Evolutionary conservation across 2,888 invertebrate genomes (phyloP), one percentile per base, ranked within the genome.

Genomic region (Rosalia funebris): DNA sequence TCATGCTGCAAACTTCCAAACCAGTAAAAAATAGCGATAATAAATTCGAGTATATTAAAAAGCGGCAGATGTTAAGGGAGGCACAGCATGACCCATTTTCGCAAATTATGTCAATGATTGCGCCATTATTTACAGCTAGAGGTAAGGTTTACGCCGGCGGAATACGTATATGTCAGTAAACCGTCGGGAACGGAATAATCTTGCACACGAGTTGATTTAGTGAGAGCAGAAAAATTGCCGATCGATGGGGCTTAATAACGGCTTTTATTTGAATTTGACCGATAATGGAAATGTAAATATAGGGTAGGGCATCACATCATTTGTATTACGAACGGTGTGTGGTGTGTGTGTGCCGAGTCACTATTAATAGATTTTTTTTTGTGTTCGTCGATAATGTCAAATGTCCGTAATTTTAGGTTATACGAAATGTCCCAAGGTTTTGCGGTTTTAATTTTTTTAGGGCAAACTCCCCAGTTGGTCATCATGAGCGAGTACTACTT

Each of bases 281-380:
- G 53, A 53, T 53, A 53, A 53, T 53, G 53, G 53, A 42, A 53
- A 42, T 53, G 53, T 53, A 53, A 53, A 53, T 53, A 53, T 42
- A 42, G 53, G 53, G 53, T 41, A 53, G 42, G 41, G 16, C 37
- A 31, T 17, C 16, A 53, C 12, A 53, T 53, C 53, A 53, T 53
- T 53, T 53, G 53, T 11, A 15, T 53, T 42, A 42, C 17, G 32
- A 42, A 15, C 25, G 32, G n/a, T n/a, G n/a, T n/a, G n/a, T n/a
- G 11, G 17, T 41, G 50, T 39, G 42, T 50, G 48, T 50, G 32
- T 53, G 42, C 17, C 15, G 11, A 11, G 42, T n/a, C 17, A 11
- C 53, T 53, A 42, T 53, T 53, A 42, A 53, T 53, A 41, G 53
- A 25, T 41, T 32, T 41, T 15, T 53, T 53, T 15, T 1, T 12